Base-by-base conservation (phyloP, 2,888 invertebrate genomes). In the Labia minor region DNA sequence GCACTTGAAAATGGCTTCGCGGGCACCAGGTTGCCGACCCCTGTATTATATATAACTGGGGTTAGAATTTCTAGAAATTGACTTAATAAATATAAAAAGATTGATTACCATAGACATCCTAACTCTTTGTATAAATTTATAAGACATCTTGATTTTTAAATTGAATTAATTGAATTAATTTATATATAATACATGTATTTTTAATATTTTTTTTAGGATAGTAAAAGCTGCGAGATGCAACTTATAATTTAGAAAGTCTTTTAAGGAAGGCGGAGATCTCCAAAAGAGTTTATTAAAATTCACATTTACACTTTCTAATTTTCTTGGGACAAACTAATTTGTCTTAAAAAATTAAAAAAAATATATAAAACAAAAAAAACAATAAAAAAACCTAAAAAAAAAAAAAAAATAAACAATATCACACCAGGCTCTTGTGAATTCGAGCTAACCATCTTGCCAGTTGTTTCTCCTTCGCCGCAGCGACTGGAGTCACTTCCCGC, bases 281-380 rank as follows among this genome's bases (percentile, higher is more conserved):
- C 49, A 49, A 49, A 49, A 11, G 16, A 49, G 49, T 49, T 49
- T 14, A 49, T 49, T 49, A 49, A 49, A 49, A 11, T 49, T n/a
- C 49, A 49, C 49, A 49, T 49, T 49, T 49, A 49, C 49, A 49
- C 49, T 49, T 49, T 49, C 49, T 49, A 49, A 49, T 49, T 49
- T 49, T 49, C 49, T 49, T 16, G 49, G 16, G 49, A 49, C 49
- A 49, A 49, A 16, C 49, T 49, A 49, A 49, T n/a, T 49, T 49
- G 49, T 49, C 49, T 49, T 2, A 49, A 49, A 49, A 11, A 49
- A 49, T n/a, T n/a, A 3, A 49, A 49, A 49, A 33, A 33, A 11
- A n/a, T n/a, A n/a, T n/a, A n/a, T n/a, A 33, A 33, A 33, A 33
- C 33, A 33, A 33, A 33, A 33, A 33, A 33, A 33, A 33, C 33